phyloP scores from a whole-genome alignment of 1,140 invertebrate species.

The Cheumatopsyche charites region DNA sequence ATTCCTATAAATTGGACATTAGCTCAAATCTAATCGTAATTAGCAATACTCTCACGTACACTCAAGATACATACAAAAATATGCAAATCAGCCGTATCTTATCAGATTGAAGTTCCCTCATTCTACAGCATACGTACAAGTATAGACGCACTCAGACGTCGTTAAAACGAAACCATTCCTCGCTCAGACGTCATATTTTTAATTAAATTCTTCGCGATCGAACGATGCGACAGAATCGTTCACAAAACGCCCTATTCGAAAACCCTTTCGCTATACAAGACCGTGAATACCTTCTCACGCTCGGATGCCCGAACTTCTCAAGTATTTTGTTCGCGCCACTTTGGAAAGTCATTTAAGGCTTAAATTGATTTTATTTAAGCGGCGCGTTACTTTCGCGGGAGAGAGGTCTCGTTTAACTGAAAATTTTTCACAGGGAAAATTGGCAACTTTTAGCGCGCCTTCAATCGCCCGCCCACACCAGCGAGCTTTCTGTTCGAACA shows the following conservation, averaged over 20 bases:
- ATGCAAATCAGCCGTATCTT: neutral
- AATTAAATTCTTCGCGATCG: constrained; percentile 4
- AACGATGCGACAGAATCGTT: constrained; percentile 2
- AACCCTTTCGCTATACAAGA: neutral
- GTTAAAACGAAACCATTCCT: no score
- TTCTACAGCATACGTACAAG: no score
- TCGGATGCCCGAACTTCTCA: neutral
- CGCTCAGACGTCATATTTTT: no score
- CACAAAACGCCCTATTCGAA: neutral
- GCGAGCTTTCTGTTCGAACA: neutral
- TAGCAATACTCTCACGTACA: neutral
- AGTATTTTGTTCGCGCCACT: constrained; percentile 17
- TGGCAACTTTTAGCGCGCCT: neutral
- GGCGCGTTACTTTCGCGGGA: neutral
- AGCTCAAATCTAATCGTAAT: neutral
- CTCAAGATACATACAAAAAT: neutral
- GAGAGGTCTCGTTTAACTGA: neutral
- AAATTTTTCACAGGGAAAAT: constrained; percentile 14
- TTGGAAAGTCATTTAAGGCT: constrained; percentile 19
- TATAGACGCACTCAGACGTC: no score
- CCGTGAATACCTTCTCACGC: constrained; percentile 1
- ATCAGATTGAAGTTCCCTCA: neutral
- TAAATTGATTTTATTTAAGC: constrained; percentile 20
- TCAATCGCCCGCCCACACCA: neutral
- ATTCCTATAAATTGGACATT: no score